Base-by-base conservation (phyloP, 2,113 vertebrate genomes). In the Triplophysa rosa region DNA sequence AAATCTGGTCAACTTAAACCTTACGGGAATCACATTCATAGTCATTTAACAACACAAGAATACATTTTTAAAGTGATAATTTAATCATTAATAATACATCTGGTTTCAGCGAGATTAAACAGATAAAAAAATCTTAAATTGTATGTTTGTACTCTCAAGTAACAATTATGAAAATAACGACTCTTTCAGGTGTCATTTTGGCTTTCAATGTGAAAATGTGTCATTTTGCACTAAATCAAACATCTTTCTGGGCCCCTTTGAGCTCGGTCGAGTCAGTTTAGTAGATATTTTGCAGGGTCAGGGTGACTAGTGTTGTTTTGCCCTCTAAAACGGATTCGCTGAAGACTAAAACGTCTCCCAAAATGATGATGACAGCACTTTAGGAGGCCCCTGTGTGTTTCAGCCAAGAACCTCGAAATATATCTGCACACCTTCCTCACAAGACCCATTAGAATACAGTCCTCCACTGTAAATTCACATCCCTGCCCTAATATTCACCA, bases 391-490 rank as follows among this genome's bases (percentile, higher is more conserved):
- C n/a, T 23, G 69, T 10, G 54, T 59, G 3, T 59, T 24, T 42
- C 54, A 59, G n/a, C n/a, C 70, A 72, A 59, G 33, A 21, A 59
- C 9, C 40, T 59, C 69, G 42, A 59, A 73, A 42, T 42, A 42
- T 73, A 73, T 24, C 69, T 59, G 7, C n/a, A 72, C 69, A n/a
- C 8, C 13, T 40, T 45, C 42, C 11, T 45, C 54, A 42, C n/a
- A 23, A 23, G 49, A 71, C n/a, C n/a, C 29, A 21, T 40, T 40
- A n/a, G 17, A n/a, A 56, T 56, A 58, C 5, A 21, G 47, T n/a
- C 2, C 24, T 47, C 8, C 21, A 33, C 19, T 24, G 1, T 56
- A 0, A 40, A 14, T 21, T 37, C 10, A 23, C 7, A 37, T n/a
- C 16, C 21, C 3, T 10, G 24, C 45, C 14, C 7, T 19, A 24